A percentile compares a stretch with the other conserved stretches of the same genome.
Evolutionary conservation across 2,113 vertebrate species (phyloP).

Genomic region (Neopipo cinnamomea): DNA sequence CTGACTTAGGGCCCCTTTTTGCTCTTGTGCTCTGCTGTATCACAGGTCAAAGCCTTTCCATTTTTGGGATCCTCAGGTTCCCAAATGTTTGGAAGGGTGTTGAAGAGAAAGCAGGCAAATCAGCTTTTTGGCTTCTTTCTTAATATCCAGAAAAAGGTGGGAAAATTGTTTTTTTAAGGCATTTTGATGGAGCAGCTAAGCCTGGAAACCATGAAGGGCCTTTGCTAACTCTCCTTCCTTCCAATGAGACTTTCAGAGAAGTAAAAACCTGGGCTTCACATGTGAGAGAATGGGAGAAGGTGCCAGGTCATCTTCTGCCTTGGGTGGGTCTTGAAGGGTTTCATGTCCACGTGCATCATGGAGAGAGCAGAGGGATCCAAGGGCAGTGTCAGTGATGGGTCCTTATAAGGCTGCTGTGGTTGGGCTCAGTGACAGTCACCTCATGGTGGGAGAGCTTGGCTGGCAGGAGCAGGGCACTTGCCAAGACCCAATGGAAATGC

Average conservation of each 20-base stretch:
- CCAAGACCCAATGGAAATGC: neutral
- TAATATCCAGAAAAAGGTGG: neutral
- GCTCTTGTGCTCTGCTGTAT: neutral
- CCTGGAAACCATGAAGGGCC: neutral
- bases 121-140: neutral
- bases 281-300: neutral
- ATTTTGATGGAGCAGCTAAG: neutral
- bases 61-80: neutral
- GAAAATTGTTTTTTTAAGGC: neutral
- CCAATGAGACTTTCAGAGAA: neutral
- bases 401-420: neutral
- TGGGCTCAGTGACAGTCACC: neutral
- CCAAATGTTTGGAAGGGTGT: neutral
- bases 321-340: neutral
- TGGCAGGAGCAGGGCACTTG: neutral
- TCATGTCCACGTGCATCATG: neutral
- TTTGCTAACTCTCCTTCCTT: neutral
- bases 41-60: neutral
- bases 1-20: neutral
- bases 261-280: neutral
- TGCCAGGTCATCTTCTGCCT: neutral
- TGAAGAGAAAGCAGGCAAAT: neutral
- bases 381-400: neutral
- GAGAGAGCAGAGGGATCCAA: neutral
- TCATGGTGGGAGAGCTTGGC: neutral